Evolutionary conservation across 1,140 invertebrate genomes (phyloP), one percentile per base, ranked within the genome.

Genomic region (Caenorhabditis latens): DNA sequence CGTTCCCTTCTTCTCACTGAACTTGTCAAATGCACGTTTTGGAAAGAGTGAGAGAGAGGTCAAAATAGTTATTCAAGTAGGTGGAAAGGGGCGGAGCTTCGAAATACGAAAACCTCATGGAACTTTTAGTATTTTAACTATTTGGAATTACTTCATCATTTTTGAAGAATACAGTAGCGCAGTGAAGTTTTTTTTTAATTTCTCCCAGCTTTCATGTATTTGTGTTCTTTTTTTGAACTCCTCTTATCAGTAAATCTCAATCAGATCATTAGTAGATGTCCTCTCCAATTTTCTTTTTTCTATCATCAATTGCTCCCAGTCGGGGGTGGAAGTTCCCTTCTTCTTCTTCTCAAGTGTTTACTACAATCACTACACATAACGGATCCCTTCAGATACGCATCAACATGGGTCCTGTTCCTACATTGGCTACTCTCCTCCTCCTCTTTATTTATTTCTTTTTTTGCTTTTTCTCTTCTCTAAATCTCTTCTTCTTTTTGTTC

Each of bases 241-340:
- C 40, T 79, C 71, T 79, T 79, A 50, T 50, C 21, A 24, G 13
- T 0, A 50, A 24, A 42, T 42, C 63, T 50, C 46, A 53, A 79
- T 50, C n/a, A 79, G 46, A 79, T 79, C 71, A 79, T 79, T 50
- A 50, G 71, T 50, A 79, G 71, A 24, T 79, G 21, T 79, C 46
- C 42, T 79, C 42, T 42, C 14, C 16, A 9, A n/a, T 46, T 21
- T 71, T 48, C 63, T n/a, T n/a, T 46, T 40, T 79, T 79, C 71
- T 79, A 79, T 79, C 71, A 79, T 79, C 71, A 79, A 79, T 79
- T 79, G 71, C 46, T 48, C 40, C 71, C 61, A 53, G 71, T 79
- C 46, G 65, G 65, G 65, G 65, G 65, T 79, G 71, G 71, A 79
- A 79, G 71, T 79, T 79, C 71, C 71, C 43, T 71, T 71, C 65